These are phyloP conservation scores for Octodonta nipae DNA, from an alignment of 2,888 invertebrate species.

Conservation along the genomic window DNA sequence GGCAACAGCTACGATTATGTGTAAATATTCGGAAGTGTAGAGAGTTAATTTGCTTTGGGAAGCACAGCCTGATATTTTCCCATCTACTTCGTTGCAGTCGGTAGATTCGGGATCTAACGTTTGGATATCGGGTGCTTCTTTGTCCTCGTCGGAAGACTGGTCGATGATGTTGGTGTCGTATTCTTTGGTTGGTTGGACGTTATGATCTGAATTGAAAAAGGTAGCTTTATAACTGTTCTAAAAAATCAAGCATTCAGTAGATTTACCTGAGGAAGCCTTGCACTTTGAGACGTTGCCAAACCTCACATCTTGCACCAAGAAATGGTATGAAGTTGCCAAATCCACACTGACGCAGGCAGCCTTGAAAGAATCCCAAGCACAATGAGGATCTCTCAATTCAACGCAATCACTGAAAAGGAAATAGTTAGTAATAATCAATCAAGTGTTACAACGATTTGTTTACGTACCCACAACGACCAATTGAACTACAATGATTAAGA, in stretches of 20 bases:
- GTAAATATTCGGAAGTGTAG: conserved; percentile 67
- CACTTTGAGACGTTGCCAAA: conserved; percentile 52
- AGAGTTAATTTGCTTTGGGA: conserved; percentile 46
- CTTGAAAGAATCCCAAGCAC: conserved; percentile 76
- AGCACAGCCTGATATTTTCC: conserved; percentile 28
- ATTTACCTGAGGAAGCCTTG: conserved; percentile 15
- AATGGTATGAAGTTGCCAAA: conserved; percentile 30
- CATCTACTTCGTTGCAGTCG: conserved; percentile 27
- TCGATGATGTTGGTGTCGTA: conserved; percentile 27
- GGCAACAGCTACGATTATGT: conserved; percentile 60
- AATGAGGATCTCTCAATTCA: conserved; percentile 88
- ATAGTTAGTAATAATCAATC: not conserved
- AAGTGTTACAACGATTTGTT: not conserved
- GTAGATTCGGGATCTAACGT: conserved; percentile 25
- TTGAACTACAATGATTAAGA: conserved; percentile 67
- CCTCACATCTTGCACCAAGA: conserved; percentile 56
- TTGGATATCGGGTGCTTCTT: conserved; percentile 14
- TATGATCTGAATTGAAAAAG: conserved; percentile 15
- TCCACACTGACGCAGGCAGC: conserved; percentile 43
- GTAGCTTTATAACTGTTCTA: not conserved
- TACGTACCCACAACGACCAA: conserved; percentile 49
- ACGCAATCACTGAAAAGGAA: conserved; percentile 66
- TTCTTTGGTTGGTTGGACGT: conserved; percentile 18
- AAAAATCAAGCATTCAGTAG: too few relatives aligned
- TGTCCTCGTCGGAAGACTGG: conserved; percentile 15